Percentiles rank a stretch among this genome's conserved stretches.
Evolutionary conservation across 2,113 vertebrate species (phyloP).

Genomic region (Ailurus styani): DNA sequence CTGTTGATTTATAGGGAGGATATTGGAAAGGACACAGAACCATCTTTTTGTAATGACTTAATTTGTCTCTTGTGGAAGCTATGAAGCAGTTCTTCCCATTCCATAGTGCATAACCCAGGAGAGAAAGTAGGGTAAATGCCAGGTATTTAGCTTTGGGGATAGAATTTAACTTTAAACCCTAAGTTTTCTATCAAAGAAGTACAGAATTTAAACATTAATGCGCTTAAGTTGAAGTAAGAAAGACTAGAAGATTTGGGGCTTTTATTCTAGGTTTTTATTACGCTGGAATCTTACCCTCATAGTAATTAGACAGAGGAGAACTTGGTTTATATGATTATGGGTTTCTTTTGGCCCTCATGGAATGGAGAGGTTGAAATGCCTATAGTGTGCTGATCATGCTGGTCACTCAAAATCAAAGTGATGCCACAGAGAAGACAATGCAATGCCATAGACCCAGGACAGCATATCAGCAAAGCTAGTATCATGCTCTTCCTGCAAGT

Average conservation of each 20-base stretch:
- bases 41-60: not conserved
- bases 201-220: not conserved
- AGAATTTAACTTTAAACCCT: too few species aligned
- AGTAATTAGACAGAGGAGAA: not conserved
- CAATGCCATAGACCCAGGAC: not conserved
- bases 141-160: not conserved
- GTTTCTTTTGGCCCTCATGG: not conserved
- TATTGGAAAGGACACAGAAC: not conserved
- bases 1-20: conserved; percentile 4
- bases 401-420: not conserved
- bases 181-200: too few species aligned
- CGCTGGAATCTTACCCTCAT: not conserved
- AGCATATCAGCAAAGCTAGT: not conserved
- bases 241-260: not conserved
- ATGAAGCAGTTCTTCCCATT: not conserved
- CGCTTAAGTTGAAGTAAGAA: not conserved
- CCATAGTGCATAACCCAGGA: not conserved
- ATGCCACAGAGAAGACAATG: not conserved
- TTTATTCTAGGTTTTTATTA: conserved; percentile 11
- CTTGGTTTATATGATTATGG: not conserved
- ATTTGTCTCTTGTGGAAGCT: not conserved
- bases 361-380: not conserved
- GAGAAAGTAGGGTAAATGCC: not conserved
- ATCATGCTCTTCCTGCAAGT: not conserved
- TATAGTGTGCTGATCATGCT: not conserved